These are phyloP conservation scores for Chiloscyllium plagiosum DNA, from an alignment of 2,113 vertebrate genomes.

Conservation along the genomic window DNA sequence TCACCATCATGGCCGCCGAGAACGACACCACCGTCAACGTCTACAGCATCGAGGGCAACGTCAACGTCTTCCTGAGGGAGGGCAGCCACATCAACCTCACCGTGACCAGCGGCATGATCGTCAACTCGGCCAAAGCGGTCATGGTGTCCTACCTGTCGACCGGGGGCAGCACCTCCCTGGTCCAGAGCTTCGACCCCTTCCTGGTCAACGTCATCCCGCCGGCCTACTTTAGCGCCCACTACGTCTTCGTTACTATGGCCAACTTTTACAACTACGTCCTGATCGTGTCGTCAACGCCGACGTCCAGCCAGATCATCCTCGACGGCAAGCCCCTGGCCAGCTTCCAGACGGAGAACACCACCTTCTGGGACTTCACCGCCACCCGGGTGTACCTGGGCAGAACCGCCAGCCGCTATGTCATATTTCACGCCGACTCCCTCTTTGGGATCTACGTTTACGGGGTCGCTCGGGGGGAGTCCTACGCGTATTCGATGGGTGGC, in stretches of 20 bases:
- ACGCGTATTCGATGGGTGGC: neutral
- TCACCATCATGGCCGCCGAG: neutral
- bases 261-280: conserved; percentile 20
- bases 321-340: neutral
- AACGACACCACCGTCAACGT: neutral
- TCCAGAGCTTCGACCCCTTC: neutral
- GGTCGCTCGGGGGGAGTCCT: neutral
- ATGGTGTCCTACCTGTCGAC: conserved; percentile 18
- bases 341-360: neutral
- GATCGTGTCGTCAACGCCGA: neutral
- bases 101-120: neutral
- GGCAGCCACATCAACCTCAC: neutral
- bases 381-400: neutral
- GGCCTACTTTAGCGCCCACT: neutral
- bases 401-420: neutral
- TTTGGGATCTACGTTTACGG: conserved; percentile 3
- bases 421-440: neutral
- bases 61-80: neutral
- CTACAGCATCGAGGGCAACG: neutral
- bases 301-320: neutral
- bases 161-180: neutral
- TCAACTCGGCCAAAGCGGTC: neutral
- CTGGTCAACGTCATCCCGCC: neutral
- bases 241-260: neutral
- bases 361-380: conserved; percentile 23